These are phyloP conservation scores for Axinella damicornis DNA, from an alignment of 37 sponge, comb jelly and placozoan genomes.

Conservation along the genomic window DNA sequence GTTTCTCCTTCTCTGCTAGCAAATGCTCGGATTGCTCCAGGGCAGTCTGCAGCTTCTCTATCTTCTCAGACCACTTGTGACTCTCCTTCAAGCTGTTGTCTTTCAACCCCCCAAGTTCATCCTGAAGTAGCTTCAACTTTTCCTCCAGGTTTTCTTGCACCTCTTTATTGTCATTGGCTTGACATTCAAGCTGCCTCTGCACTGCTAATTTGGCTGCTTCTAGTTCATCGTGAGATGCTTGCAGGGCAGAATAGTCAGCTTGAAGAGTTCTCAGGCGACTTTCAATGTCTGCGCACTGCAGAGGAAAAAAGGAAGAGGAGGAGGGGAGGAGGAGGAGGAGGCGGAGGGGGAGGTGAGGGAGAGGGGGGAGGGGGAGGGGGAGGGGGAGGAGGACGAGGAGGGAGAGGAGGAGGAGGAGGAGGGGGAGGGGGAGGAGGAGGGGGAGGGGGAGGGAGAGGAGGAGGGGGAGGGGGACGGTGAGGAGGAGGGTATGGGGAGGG, in stretches of 20 bases:
- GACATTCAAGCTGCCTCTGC: not conserved
- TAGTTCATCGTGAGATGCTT: constrained; percentile 26
- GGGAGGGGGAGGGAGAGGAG: too few species aligned
- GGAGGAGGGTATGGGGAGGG: too few species aligned
- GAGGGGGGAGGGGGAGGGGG: too few species aligned
- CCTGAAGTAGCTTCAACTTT: constrained; percentile 4
- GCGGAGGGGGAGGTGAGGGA: constrained; percentile 24
- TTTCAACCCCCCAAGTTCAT: not conserved
- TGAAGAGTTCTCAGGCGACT: constrained; percentile 47
- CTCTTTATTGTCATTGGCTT: not conserved
- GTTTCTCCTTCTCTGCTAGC: not conserved
- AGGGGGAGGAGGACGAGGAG: not conserved
- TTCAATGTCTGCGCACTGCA: constrained; percentile 42
- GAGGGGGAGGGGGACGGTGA: too few species aligned
- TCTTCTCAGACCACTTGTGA: not conserved
- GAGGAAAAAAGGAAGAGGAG: not conserved
- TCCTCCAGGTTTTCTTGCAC: not conserved
- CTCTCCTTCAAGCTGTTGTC: not conserved
- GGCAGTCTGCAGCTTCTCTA: constrained; percentile 2
- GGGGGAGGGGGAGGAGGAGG: too few species aligned
- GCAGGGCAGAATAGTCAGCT: constrained; percentile 41
- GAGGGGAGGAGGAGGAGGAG: not conserved
- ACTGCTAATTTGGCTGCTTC: not conserved
- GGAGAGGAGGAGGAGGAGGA: constrained; percentile 31
- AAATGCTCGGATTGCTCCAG: constrained; percentile 19